These are phyloP conservation scores for Struthio camelus DNA, from an alignment of 2,113 vertebrate species.

Conservation along the genomic window DNA sequence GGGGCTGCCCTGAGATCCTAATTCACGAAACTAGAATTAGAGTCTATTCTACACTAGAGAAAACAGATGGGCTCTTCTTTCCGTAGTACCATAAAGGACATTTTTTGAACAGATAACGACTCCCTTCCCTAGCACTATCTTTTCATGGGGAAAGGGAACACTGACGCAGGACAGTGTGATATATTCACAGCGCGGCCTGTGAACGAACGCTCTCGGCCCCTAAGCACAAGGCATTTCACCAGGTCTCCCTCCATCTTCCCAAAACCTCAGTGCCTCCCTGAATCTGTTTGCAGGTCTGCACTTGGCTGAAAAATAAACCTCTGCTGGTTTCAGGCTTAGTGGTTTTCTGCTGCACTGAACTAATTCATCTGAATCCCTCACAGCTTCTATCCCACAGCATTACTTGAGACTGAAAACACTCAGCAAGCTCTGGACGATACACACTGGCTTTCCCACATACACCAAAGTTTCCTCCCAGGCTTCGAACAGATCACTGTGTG, in stretches of 20 bases:
- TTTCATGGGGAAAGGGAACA: neutral
- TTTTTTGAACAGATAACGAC: neutral
- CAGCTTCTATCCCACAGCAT: neutral
- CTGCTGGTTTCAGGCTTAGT: neutral
- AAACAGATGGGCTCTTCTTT: neutral
- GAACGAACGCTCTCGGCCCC: neutral
- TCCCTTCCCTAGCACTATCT: neutral
- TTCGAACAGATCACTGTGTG: neutral
- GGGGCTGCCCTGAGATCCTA: neutral
- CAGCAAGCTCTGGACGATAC: neutral
- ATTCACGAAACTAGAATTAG: neutral
- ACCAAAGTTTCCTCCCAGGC: neutral
- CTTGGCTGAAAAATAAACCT: neutral
- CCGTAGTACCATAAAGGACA: neutral
- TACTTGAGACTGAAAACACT: neutral
- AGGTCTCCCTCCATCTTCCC: neutral
- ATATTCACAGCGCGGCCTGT: neutral
- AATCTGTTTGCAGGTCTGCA: neutral
- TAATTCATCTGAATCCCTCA: neutral
- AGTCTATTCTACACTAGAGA: neutral
- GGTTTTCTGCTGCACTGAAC: neutral
- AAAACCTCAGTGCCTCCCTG: neutral
- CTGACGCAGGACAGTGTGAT: rapidly evolving
- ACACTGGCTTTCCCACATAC: neutral
- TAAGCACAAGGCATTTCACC: neutral